These are phyloP conservation scores for Gymnocypris eckloni DNA, from an alignment of 2,797 vertebrate species.

Conservation along the genomic window DNA sequence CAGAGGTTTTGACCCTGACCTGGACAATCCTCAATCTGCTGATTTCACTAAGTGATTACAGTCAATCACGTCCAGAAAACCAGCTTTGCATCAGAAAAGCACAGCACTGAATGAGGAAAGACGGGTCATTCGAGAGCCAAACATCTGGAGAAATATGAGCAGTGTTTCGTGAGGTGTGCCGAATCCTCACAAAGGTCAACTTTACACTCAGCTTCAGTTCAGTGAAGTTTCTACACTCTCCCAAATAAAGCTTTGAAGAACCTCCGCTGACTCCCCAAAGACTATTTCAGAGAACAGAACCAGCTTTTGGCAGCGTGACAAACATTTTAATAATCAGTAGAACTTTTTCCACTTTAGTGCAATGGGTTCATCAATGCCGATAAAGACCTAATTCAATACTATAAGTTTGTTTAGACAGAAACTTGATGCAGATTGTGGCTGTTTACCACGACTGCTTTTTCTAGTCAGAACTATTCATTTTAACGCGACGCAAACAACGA, in stretches of 20 bases:
- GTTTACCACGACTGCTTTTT: too few relatives aligned
- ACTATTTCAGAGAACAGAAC: background rate
- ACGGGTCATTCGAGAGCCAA: background rate
- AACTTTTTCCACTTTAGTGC: background rate
- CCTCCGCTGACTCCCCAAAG: background rate
- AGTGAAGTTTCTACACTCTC: constrained; percentile 31
- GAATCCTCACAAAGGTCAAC: background rate
- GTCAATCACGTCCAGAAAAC: background rate
- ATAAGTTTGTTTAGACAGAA: too few relatives aligned
- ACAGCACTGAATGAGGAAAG: background rate
- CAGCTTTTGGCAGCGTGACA: background rate
- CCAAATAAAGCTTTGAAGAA: background rate
- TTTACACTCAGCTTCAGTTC: background rate
- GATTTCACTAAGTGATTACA: background rate
- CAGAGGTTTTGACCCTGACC: background rate
- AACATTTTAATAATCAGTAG: background rate
- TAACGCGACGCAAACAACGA: too few relatives aligned
- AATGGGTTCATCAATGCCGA: too few relatives aligned
- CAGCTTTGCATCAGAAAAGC: background rate
- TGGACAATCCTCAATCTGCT: background rate
- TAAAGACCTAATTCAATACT: too few relatives aligned
- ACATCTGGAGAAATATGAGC: background rate
- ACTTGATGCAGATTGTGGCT: too few relatives aligned
- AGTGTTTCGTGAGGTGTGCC: background rate
- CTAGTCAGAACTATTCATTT: too few relatives aligned